Conservation (phyloP, 2,113 vertebrate species). For the Rhea americana region DNA sequence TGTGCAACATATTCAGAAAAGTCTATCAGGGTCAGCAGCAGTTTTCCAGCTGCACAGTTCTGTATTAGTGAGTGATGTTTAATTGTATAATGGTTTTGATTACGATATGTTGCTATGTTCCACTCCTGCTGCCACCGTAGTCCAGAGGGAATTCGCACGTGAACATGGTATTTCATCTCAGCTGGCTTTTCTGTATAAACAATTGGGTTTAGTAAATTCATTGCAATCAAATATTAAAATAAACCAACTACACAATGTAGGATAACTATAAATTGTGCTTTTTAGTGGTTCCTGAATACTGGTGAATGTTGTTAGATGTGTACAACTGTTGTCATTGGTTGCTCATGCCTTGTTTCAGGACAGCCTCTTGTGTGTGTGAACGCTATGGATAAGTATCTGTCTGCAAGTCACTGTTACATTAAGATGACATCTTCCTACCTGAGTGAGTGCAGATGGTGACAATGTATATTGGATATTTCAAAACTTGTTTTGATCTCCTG, state of each 20-base stretch:
- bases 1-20: background rate
- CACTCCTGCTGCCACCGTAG: background rate
- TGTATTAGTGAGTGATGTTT: background rate
- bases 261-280: background rate
- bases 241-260: conserved; percentile 13
- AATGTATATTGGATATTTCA: background rate
- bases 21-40: background rate
- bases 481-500: fast-evolving
- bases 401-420: background rate
- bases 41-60: background rate
- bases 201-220: conserved; percentile 34
- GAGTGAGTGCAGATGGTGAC: background rate
- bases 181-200: background rate
- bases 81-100: conserved; percentile 49
- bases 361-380: background rate
- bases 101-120: background rate
- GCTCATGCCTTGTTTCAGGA: background rate
- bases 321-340: background rate
- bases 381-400: background rate
- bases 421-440: background rate
- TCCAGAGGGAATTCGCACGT: conserved; percentile 8
- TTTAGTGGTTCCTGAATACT: background rate
- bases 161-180: conserved; percentile 21
- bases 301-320: fast-evolving
- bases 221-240: background rate